Base-by-base conservation (phyloP, 92 coral and sea anemone species). In the Paramuricea clavata region DNA sequence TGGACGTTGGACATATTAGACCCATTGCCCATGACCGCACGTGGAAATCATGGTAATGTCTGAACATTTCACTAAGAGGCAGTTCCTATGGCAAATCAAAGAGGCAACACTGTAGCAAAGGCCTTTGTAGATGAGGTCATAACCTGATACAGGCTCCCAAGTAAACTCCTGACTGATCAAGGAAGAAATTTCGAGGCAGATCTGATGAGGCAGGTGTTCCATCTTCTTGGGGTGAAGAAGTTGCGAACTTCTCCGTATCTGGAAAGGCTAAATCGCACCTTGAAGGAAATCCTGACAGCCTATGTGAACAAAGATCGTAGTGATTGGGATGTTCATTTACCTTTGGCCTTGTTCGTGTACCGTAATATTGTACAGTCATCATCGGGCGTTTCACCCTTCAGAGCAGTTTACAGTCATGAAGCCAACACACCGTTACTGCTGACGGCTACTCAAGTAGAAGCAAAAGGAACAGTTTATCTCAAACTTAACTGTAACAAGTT, bases 21-120 rank as follows among this genome's bases (percentile, higher is more conserved):
- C n/a, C 54, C 81, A 42, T 59, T 74, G 12, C 81, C 32, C 30
- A 21, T 74, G 12, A 39, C 81, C 15, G 81, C 56, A 6, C 30
- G 56, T 2, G 35, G 39, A 32, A 47, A 76, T 76, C 42, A 7
- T 82, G 33, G 86, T 82, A 11, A 82, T 64, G 86, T 43, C 75
- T 19, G 86, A 82, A 12, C 86, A 82, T 36, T 82, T 82, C 78
- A 82, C 86, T 2, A 62, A 67, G 27, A 82, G 28, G 86, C 86
- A 12, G 74, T 82, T 0, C 78, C 78, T 1, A 36, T 42, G 23
- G 76, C 77, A 2, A 69, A 82, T 57, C 60, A 82, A 41, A 10
- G 39, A 11, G 76, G 56, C 17, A 74, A 43, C 5, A 82, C 78
- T 11, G 31, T 64, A 23, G 78, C 86, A 1, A 47, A 67, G 31